Percentiles rank a stretch among this genome's conserved stretches.
Evolutionary conservation across 2,888 invertebrate species (phyloP).

Genomic region (Eutolmus rufibarbis): DNA sequence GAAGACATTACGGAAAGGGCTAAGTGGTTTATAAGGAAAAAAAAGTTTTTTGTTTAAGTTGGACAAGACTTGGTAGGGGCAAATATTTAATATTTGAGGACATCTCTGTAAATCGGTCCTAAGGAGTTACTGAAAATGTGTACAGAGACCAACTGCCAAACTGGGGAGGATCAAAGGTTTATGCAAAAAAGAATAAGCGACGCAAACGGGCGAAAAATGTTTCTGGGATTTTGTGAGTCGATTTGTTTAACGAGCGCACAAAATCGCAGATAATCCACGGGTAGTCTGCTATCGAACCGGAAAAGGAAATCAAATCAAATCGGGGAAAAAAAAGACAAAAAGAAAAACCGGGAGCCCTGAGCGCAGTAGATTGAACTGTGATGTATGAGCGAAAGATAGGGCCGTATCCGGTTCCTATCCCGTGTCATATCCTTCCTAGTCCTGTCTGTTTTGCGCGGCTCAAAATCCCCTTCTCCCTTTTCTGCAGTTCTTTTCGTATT

Average conservation of each 20-base stretch:
- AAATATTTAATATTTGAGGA: conserved; percentile 4
- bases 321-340: not conserved
- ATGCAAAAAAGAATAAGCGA: not conserved
- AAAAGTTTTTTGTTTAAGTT: conserved; percentile 4
- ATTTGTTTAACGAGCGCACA: conserved; percentile 26
- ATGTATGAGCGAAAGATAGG: conserved; percentile 12
- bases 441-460: not conserved
- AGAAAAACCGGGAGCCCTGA: not conserved
- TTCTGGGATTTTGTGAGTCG: not conserved
- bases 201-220: not conserved
- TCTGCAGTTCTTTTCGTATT: not conserved
- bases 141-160: not conserved
- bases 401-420: conserved; percentile 22
- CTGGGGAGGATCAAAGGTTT: not conserved
- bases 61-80: not conserved
- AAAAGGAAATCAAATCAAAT: conserved; percentile 31
- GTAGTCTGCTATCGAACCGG: conserved; percentile 1
- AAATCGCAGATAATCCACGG: conserved; percentile 31
- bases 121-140: not conserved
- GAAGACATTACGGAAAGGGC: not conserved
- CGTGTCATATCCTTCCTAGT: not conserved
- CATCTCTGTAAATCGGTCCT: not conserved
- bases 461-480: not conserved
- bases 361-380: not conserved
- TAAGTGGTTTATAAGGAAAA: not conserved